Evolutionary conservation across 2,888 invertebrate genomes (phyloP).

Genomic region (Epinotia brunnichana): DNA sequence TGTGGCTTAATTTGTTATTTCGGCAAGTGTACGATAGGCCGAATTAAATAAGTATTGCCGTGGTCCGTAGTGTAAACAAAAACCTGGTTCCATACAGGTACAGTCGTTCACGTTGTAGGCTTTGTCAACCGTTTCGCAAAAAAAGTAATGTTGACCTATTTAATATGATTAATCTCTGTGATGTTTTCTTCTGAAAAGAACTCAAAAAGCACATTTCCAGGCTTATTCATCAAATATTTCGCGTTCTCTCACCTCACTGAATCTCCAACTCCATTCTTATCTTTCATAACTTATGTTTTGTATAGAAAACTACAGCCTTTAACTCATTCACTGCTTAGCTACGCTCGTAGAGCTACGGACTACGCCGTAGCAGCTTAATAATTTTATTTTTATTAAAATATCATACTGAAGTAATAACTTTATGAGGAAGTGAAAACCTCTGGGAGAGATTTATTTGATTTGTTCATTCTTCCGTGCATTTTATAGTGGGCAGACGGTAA

Average conservation of each 20-base stretch:
- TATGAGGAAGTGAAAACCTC: conserved; percentile 26
- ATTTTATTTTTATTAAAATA: conserved; percentile 28
- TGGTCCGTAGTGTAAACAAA: too few species aligned
- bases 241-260: not conserved
- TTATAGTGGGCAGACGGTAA: conserved; percentile 45
- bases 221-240: not conserved
- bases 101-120: too few species aligned
- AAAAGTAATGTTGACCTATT: too few species aligned
- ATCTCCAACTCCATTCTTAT: not conserved
- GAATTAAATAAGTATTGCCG: too few species aligned
- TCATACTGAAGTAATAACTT: conserved; percentile 19
- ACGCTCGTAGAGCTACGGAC: too few species aligned
- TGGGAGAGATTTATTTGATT: conserved; percentile 38
- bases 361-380: too few species aligned
- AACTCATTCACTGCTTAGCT: not conserved
- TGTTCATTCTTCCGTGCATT: conserved; percentile 26
- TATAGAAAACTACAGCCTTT: not conserved
- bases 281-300: not conserved
- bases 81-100: too few species aligned
- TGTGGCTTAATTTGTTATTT: too few species aligned
- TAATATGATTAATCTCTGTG: too few species aligned
- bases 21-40: too few species aligned
- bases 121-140: too few species aligned
- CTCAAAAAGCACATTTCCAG: not conserved
- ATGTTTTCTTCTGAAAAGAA: too few species aligned